These are phyloP conservation scores for Eudyptes chrysolophus DNA, from an alignment of 2,113 vertebrate species.

Conservation along the genomic window DNA sequence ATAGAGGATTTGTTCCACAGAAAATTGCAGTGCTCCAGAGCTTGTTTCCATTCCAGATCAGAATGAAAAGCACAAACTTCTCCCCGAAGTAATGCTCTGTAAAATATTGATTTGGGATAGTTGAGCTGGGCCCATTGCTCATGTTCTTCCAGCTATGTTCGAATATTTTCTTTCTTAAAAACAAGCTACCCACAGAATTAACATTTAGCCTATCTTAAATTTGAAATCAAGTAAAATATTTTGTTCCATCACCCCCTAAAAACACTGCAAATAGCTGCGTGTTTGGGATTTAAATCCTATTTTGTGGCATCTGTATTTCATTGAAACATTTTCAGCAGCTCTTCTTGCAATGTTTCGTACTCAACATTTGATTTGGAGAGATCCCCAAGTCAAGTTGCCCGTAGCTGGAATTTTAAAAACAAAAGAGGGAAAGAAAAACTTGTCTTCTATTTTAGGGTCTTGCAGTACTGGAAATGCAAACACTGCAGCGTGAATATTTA, in stretches of 20 bases:
- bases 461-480: slow-evolving; percentile 61
- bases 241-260: neutral
- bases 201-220: neutral
- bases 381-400: neutral
- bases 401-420: slow-evolving; percentile 5
- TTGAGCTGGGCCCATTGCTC: neutral
- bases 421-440: slow-evolving; percentile 40
- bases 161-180: neutral
- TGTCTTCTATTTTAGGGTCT: slow-evolving; percentile 56
- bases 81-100: neutral
- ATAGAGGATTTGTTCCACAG: neutral
- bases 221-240: neutral
- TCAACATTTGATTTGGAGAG: neutral
- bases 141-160: neutral
- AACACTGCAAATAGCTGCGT: neutral
- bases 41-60: neutral
- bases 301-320: neutral
- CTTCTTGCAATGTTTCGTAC: neutral
- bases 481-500: slow-evolving; percentile 44
- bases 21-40: neutral
- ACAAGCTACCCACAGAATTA: neutral
- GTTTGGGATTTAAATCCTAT: neutral
- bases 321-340: neutral
- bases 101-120: neutral
- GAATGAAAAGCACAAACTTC: neutral